Percentiles rank a stretch among this genome's conserved stretches.
phyloP scores from a whole-genome alignment of 2,113 vertebrate species.

The Etheostoma spectabile region DNA sequence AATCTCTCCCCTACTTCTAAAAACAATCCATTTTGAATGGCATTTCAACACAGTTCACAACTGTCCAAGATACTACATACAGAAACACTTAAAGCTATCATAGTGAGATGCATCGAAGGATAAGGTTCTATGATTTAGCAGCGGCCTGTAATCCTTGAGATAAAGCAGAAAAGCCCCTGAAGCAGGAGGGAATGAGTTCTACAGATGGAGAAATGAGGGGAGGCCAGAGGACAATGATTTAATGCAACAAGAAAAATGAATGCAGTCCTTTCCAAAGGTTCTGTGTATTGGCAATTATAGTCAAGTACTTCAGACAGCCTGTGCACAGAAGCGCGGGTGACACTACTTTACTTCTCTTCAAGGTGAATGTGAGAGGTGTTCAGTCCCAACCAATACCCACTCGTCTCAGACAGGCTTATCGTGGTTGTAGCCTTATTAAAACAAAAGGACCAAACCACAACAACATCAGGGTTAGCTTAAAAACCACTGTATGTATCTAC shows the following conservation, averaged over 20 bases:
- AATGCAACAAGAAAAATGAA: conserved; percentile 57
- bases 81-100: conserved; percentile 21
- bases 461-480: not conserved
- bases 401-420: not conserved
- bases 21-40: conserved; percentile 21
- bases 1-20: not conserved
- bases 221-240: conserved; percentile 47
- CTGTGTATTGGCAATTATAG: conserved; percentile 78
- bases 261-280: conserved; percentile 61
- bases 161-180: conserved; percentile 53
- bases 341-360: conserved; percentile 55
- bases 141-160: conserved; percentile 41
- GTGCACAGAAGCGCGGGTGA: conserved; percentile 54
- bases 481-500: not conserved
- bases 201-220: conserved; percentile 40
- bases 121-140: conserved; percentile 26
- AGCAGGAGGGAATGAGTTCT: conserved; percentile 35
- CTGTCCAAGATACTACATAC: not conserved
- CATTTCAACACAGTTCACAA: conserved; percentile 10
- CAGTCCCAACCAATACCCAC: conserved; percentile 15
- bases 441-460: not conserved
- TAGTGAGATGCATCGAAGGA: conserved; percentile 4
- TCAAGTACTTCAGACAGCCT: conserved; percentile 70
- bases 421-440: not conserved
- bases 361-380: conserved; percentile 49